Evolutionary conservation across 2,888 invertebrate genomes (phyloP), one percentile per base, ranked within the genome.

Genomic region (Parelbella ahira): DNA sequence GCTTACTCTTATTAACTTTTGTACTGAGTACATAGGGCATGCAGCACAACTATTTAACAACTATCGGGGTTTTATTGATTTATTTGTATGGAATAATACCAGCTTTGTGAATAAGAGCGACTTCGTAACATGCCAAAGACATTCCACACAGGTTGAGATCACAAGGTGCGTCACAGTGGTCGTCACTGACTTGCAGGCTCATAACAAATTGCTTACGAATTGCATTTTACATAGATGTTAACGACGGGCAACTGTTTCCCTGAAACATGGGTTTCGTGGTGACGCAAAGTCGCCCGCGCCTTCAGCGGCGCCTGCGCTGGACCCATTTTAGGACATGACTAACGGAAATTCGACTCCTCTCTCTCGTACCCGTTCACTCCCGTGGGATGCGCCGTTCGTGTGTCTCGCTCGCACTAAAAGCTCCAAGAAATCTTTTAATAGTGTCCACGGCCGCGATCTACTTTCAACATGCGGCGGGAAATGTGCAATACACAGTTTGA

Each of bases 321-420:
- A 83, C 88, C 91, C 91, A 91, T 91, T 91, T 91, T 91, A 91
- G 91, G 91, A 90, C 90, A 91, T 90, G 88, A 90, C 89, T 89
- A 88, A 88, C 87, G 88, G 91, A 91, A 91, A 91, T 90, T 88
- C 87, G 90, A 90, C 83, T 83, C 87, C 86, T 80, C 82, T 80
- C 80, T 73, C 74, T 81, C 80, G 68, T 73, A 60, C 78, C 76
- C 74, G 84, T 74, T 87, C 87, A 54, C 81, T 81, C 87, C 72
- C 77, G 78, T 69, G 76, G 76, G 80, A 73, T 60, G 69, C 61
- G 64, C 51, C 57, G 65, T 80, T 56, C 67, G 63, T 45, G 55
- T 64, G 70, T 87, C 87, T 73, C 87, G 68, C 83, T 87, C 82
- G 62, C 82, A 62, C 87, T 64, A 74, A 84, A 84, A 87, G 84